Evolutionary conservation across 2,888 invertebrate genomes (phyloP), one percentile per base, ranked within the genome.

Genomic region (Eumerus sabulonum): DNA sequence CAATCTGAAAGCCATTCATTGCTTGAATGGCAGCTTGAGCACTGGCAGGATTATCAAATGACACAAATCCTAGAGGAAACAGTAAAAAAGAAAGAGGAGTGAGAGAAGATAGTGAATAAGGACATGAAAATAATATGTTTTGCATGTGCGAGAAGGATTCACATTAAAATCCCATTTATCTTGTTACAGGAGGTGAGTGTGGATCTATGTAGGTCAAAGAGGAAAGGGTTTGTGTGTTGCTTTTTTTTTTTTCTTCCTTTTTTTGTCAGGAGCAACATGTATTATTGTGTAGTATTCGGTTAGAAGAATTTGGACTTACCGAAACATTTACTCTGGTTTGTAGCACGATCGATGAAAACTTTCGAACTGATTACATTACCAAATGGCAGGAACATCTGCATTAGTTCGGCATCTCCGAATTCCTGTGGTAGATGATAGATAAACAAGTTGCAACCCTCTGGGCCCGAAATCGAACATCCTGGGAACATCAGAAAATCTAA

Each of bases 381-480:
- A 90, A 99, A 99, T 82, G 99, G 98, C 90, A 98, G 93, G 91
- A 99, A 99, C 99, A 99, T 99, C 92, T 99, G 98, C 94, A 98
- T 98, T 88, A 99, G 93, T 91, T 99, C 99, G 82, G 95, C 94
- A 90, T 99, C 99, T 72, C 99, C 99, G 89, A 99, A 99, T 92
- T 99, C 99, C 91, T 99, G 99, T 84, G 99, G 99, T 91, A 99
- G 94, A 92, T 99, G 99, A 92, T 99, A 99, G 91, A 99, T 99
- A 93, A 99, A 99, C 86, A 99, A 94, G 91, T 99, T 99, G 92
- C 99, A 99, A 89, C 99, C 99, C 92, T 99, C 99, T 85, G 99
- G 99, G 89, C 99, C 99, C 89, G 96, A 96, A 91, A 96, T 95
- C 88, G 96, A 96, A 91, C 96, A 96, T 90, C 96, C 96, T 96